Evolutionary conservation across 2,888 invertebrate species (phyloP).

Genomic region (Hypolimnas misippus): DNA sequence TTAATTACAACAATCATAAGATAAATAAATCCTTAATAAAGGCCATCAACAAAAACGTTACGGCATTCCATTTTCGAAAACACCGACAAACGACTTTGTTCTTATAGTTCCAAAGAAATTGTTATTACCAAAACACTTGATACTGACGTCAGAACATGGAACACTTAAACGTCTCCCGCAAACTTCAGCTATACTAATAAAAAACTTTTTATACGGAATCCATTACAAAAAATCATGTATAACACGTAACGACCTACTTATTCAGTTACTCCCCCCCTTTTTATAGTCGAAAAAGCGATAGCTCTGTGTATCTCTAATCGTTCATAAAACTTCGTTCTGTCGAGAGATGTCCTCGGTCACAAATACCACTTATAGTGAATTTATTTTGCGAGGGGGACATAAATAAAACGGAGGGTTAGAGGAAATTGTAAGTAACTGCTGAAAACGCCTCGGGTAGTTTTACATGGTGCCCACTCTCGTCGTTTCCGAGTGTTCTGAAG

Average conservation of each 20-base stretch:
- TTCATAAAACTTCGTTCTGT: constrained; percentile 54
- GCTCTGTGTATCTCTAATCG: constrained; percentile 43
- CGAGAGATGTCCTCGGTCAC: constrained; percentile 56
- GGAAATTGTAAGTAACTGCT: constrained; percentile 71
- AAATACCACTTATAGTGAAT: constrained; percentile 74
- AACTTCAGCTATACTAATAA: constrained; percentile 11
- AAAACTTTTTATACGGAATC: constrained; percentile 21
- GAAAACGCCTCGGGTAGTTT: constrained; percentile 52
- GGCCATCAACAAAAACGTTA: background rate
- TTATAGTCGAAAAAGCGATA: constrained; percentile 29
- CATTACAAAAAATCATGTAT: constrained; percentile 30
- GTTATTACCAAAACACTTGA: background rate
- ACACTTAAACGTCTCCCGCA: constrained; percentile 1
- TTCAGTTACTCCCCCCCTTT: constrained; percentile 33
- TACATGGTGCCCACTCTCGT: constrained; percentile 42
- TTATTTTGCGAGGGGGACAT: constrained; percentile 69
- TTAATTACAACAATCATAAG: too few relatives aligned
- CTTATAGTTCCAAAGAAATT: background rate
- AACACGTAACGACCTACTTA: constrained; percentile 35
- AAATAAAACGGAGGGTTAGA: constrained; percentile 59
- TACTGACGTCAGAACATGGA: background rate
- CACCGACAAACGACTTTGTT: background rate
- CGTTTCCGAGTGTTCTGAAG: constrained; percentile 45
- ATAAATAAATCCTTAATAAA: background rate
- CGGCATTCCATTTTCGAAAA: background rate